These are phyloP conservation scores for Pyrgus malvae DNA, from an alignment of 2,888 invertebrate species.

Conservation along the genomic window DNA sequence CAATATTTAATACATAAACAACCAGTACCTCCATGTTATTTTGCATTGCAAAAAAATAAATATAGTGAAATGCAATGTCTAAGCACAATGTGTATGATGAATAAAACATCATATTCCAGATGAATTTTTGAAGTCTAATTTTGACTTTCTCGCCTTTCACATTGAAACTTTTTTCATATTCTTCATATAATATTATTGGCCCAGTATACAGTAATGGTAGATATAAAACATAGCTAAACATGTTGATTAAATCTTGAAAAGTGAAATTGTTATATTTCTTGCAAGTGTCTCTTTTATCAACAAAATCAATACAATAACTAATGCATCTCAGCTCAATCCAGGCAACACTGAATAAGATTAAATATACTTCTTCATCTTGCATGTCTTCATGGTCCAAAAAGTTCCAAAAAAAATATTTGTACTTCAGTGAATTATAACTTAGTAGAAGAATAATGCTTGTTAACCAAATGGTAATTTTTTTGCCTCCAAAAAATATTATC, in stretches of 20 bases:
- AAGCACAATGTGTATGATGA: slow-evolving; percentile 86
- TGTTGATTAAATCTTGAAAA: slow-evolving; percentile 58
- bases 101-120: slow-evolving; percentile 78
- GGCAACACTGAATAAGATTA: slow-evolving; percentile 81
- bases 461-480: slow-evolving; percentile 78
- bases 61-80: slow-evolving; percentile 88
- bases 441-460: slow-evolving; percentile 73
- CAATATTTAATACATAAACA: slow-evolving; percentile 57
- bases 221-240: slow-evolving; percentile 90
- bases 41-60: slow-evolving; percentile 91
- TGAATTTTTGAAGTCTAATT: slow-evolving; percentile 62
- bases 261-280: slow-evolving; percentile 31
- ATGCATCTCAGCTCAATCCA: slow-evolving; percentile 90
- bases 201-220: slow-evolving; percentile 92
- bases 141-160: slow-evolving; percentile 43
- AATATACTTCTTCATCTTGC: slow-evolving; percentile 76
- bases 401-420: slow-evolving; percentile 68
- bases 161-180: slow-evolving; percentile 81
- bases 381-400: slow-evolving; percentile 66
- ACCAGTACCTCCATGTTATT: slow-evolving; percentile 82
- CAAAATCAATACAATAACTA: slow-evolving; percentile 86
- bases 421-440: slow-evolving; percentile 75
- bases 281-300: slow-evolving; percentile 50
- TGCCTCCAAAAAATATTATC: slow-evolving; percentile 68
- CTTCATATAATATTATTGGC: slow-evolving; percentile 90